Evolutionary conservation across 92 coral and sea anemone genomes (phyloP).

Genomic region (Metridium senile): DNA sequence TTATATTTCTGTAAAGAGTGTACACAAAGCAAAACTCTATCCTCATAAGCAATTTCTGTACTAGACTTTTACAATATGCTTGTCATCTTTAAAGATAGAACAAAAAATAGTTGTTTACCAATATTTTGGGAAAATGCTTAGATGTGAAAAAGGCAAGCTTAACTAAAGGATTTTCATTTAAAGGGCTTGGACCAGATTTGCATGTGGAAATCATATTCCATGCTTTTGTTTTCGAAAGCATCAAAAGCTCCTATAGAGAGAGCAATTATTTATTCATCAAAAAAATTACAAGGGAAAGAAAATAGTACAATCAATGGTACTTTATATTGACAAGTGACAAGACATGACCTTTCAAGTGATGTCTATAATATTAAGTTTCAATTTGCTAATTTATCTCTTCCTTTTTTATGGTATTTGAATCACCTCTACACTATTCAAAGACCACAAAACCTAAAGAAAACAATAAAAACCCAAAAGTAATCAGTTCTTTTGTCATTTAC

Average conservation of each 20-base stretch:
- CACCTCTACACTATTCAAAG: not conserved
- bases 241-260: not conserved
- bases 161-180: too few relatives aligned
- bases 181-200: too few relatives aligned
- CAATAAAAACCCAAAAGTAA: not conserved
- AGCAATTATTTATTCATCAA: not conserved
- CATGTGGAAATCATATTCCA: not conserved
- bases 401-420: not conserved
- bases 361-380: slow-evolving; percentile 12
- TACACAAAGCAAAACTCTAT: not conserved
- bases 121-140: too few relatives aligned
- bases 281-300: not conserved
- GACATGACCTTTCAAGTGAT: not conserved
- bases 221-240: not conserved
- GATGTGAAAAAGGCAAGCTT: too few relatives aligned
- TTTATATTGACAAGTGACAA: not conserved
- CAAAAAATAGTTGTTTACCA: not conserved
- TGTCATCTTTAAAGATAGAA: not conserved
- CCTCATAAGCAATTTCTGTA: not conserved
- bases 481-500: not conserved
- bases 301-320: not conserved
- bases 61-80: not conserved
- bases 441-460: slow-evolving; percentile 3
- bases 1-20: not conserved
- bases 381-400: not conserved